These are phyloP conservation scores for Falco novaeseelandiae DNA, from an alignment of 2,797 vertebrate genomes.

Conservation along the genomic window DNA sequence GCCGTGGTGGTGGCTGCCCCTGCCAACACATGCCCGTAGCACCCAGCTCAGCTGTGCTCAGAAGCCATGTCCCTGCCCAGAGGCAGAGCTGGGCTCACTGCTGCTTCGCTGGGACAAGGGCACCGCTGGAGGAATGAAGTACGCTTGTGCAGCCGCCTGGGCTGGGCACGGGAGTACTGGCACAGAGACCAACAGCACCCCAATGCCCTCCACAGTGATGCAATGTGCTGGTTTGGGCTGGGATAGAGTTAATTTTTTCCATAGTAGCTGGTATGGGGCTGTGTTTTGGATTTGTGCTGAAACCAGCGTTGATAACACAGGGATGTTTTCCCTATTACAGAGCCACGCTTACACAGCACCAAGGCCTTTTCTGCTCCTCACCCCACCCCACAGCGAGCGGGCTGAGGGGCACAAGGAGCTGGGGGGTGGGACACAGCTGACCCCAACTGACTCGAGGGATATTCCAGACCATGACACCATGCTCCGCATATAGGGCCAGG, in stretches of 20 bases:
- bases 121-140: not conserved
- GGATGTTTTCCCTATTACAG: not conserved
- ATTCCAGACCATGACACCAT: not conserved
- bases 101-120: accelerated
- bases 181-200: not conserved
- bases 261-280: not conserved
- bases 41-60: accelerated
- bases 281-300: not conserved
- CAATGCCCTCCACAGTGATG: accelerated
- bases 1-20: not conserved
- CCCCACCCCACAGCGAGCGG: not conserved
- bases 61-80: not conserved
- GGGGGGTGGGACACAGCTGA: not conserved
- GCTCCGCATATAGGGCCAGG: accelerated
- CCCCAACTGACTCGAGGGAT: not conserved
- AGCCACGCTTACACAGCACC: not conserved
- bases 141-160: accelerated
- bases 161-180: accelerated
- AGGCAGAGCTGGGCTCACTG: not conserved
- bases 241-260: not conserved
- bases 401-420: not conserved
- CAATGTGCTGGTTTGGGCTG: not conserved
- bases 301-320: not conserved
- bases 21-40: accelerated
- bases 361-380: not conserved